These are phyloP conservation scores for Scolopax bukidnonensis DNA, from an alignment of 2,797 vertebrate genomes.

Conservation along the genomic window DNA sequence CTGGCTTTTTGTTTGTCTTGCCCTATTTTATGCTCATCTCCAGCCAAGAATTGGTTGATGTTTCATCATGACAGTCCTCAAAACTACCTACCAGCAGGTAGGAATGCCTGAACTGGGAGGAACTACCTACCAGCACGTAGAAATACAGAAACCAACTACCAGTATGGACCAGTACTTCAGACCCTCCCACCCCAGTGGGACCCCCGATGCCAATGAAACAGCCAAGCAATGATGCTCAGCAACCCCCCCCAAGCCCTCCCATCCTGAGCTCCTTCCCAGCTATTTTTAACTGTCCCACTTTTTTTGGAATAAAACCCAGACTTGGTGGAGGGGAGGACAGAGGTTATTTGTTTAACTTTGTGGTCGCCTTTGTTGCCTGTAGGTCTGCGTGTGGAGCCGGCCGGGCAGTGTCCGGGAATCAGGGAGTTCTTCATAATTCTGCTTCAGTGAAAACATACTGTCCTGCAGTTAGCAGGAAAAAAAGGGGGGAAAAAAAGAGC, in stretches of 20 bases:
- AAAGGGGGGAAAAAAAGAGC: slow-evolving; percentile 65
- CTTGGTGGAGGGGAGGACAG: neutral
- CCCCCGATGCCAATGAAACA: fast-evolving
- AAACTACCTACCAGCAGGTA: neutral
- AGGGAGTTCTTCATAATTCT: slow-evolving; percentile 74
- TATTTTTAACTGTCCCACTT: slow-evolving; percentile 18
- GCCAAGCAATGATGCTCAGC: fast-evolving
- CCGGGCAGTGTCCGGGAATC: slow-evolving; percentile 62
- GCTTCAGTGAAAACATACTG: slow-evolving; percentile 79
- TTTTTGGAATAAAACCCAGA: neutral
- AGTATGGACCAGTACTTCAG: neutral
- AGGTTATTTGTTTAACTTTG: slow-evolving; percentile 29
- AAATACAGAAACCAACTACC: neutral
- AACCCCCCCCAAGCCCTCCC: neutral
- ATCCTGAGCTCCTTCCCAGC: slow-evolving; percentile 17
- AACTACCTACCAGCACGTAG: fast-evolving
- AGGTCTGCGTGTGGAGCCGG: slow-evolving; percentile 44
- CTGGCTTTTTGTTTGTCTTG: neutral
- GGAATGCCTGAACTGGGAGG: neutral
- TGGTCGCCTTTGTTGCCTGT: slow-evolving; percentile 41
- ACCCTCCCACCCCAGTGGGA: neutral
- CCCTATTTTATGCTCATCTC: neutral
- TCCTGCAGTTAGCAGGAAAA: slow-evolving; percentile 73
- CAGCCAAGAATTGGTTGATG: neutral
- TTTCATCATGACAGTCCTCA: fast-evolving